These are phyloP conservation scores for Diglossa cyanea DNA, from an alignment of 2,797 vertebrate species.

Conservation along the genomic window DNA sequence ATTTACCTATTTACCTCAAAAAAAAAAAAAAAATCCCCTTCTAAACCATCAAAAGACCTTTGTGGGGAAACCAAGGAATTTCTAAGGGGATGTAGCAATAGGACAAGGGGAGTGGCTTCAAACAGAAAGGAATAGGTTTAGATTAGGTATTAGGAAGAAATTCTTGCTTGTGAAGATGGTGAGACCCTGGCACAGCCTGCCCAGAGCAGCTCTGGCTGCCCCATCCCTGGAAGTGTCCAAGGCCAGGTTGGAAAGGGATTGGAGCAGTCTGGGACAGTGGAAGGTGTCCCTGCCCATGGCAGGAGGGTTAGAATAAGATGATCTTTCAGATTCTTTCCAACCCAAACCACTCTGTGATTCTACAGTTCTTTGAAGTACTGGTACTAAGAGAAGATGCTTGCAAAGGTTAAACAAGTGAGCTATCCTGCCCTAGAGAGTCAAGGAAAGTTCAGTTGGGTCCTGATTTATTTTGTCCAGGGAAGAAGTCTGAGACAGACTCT, in stretches of 20 bases:
- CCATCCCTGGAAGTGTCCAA: background rate
- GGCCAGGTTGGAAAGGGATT: fast-evolving
- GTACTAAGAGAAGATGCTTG: background rate
- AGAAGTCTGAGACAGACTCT: background rate
- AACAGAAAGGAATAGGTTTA: background rate
- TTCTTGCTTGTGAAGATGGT: background rate
- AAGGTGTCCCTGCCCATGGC: background rate
- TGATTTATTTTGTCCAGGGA: background rate
- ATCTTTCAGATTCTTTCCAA: background rate
- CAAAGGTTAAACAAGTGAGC: background rate
- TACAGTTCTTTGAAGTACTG: background rate
- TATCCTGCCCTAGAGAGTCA: background rate
- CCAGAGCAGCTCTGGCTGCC: background rate
- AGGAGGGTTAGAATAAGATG: background rate
- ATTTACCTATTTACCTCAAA: background rate
- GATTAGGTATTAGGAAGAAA: background rate
- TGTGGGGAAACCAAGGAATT: background rate
- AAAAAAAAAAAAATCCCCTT: background rate
- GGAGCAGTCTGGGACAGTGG: background rate
- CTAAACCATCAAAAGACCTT: background rate
- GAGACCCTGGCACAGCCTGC: background rate
- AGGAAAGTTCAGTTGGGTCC: background rate
- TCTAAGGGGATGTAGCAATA: too few relatives aligned
- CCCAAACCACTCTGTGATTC: background rate
- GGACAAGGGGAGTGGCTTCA: background rate